Base-by-base conservation (phyloP, 2,113 vertebrate species). In the Oenanthe melanoleuca region DNA sequence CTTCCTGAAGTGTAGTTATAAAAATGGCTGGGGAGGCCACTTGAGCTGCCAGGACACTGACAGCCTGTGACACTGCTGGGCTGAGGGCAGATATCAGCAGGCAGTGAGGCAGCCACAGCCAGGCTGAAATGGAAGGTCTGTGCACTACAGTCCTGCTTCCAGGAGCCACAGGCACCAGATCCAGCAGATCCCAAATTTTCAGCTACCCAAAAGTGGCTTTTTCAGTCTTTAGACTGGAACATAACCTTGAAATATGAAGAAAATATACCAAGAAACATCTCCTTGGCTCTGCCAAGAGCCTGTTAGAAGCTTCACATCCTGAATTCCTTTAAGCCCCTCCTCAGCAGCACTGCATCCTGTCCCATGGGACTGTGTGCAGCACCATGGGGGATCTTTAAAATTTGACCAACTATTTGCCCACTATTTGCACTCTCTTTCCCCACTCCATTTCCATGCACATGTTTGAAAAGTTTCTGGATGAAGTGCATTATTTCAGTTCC, bases 1-100 rank as follows among this genome's bases (percentile, higher is more conserved):
- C 11, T 61, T 78, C 52, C 86, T 81, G 45, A 56, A 93, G 67
- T 52, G 72, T 25, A 53, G 82, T 67, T 95, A 78, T 71, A 93
- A 93, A 96, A 96, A 93, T 69, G 93, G 34, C 93, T 94, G 80
- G 72, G 82, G 69, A 94, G 67, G 78, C 92, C 69, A 83, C 60
- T 89, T 19, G 85, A 86, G 75, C 72, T 44, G 20, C 47, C 92
- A 84, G 85, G 88, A 55, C 92, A 80, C 67, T 24, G 87, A 47
- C 25, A 94, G 82, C 75, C 92, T 65, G 79, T 63, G 87, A 63
- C 63, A 66, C 71, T 86, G 84, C 87, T 66, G 75, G 45, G 74
- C 85, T 90, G 86, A 80, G 95, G 79, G 64, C 88, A 86, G 92
- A 80, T 56, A 95, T 45, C 82, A 94, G 79, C 56, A 65, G 81